Evolutionary conservation across 1,140 invertebrate genomes (phyloP).

Genomic region (Eumaeus atala): DNA sequence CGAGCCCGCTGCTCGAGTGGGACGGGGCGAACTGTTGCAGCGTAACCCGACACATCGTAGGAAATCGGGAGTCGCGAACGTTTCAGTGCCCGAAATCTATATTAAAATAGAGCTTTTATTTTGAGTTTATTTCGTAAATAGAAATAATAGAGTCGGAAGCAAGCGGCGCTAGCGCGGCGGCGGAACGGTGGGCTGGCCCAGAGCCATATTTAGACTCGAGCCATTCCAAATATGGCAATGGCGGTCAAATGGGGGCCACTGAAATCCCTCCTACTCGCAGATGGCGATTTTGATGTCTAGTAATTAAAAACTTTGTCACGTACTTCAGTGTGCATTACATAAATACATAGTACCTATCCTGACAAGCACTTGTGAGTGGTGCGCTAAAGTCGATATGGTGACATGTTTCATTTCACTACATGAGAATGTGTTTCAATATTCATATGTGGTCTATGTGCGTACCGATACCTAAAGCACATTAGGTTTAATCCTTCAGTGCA

Average conservation of each 20-base stretch:
- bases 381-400: slow-evolving; percentile 14
- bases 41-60: slow-evolving; percentile 71
- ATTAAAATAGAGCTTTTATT: slow-evolving; percentile 73
- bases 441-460: no score
- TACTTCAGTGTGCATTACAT: slow-evolving; percentile 51
- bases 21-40: slow-evolving; percentile 34
- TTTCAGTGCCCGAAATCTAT: slow-evolving; percentile 67
- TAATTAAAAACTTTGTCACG: slow-evolving; percentile 72
- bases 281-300: slow-evolving; percentile 72
- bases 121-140: slow-evolving; percentile 73
- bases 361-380: slow-evolving; percentile 12
- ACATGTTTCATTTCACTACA: slow-evolving; percentile 1
- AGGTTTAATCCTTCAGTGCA: no score
- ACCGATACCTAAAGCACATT: no score
- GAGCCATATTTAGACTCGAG: slow-evolving; percentile 84
- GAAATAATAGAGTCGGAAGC: slow-evolving; percentile 75
- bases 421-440: no score
- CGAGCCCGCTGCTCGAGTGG: slow-evolving; percentile 27
- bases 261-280: slow-evolving; percentile 77
- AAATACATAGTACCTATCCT: slow-evolving; percentile 30
- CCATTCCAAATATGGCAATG: slow-evolving; percentile 83
- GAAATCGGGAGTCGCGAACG: slow-evolving; percentile 65
- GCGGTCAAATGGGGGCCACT: slow-evolving; percentile 82
- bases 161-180: slow-evolving; percentile 56
- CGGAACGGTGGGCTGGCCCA: slow-evolving; percentile 76